Base-by-base conservation (phyloP, 2,888 invertebrate genomes). In the Lapara coniferarum region DNA sequence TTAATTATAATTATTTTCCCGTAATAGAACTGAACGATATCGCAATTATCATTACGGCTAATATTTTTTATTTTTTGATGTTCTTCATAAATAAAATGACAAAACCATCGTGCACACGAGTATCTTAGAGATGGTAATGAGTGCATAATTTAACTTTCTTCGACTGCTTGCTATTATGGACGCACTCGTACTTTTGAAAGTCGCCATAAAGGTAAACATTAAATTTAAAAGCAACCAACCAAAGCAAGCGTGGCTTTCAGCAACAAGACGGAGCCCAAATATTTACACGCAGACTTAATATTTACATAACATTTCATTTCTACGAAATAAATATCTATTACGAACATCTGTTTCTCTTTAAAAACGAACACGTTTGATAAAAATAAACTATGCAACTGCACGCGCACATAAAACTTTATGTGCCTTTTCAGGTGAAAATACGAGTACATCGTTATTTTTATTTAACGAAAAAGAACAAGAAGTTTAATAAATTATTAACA, bases 241-340 rank as follows among this genome's bases (percentile, higher is more conserved):
- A 83, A 85, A 80, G 83, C 78, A 86, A 83, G 88, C 86, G 85
- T 89, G 88, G 85, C 88, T 84, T 81, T 83, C 81, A 83, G 81
- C 81, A 82, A 81, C 85, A 80, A 82, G 78, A 82, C 77, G 71
- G 70, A 78, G 76, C 77, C 79, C 81, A 87, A 89, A 90, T 88
- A 85, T 90, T 90, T 89, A 88, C 81, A 75, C 75, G 73, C 71
- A 77, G 78, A 81, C 80, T 82, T 79, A 75, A 82, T 88, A 88
- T 90, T 90, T 89, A 90, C 87, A 82, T 78, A 85, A 84, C 83
- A 85, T 86, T 85, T 85, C 84, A 84, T 86, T 86, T 86, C 83
- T 81, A 78, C 74, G 80, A 78, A 85, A 86, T 86, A 82, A 82
- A 87, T 85, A 85, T 85, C 83, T 79, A 78, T 78, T 78, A 78